Base-by-base conservation (phyloP, 1,140 invertebrate species). In the Zaprionus ghesquierei region DNA sequence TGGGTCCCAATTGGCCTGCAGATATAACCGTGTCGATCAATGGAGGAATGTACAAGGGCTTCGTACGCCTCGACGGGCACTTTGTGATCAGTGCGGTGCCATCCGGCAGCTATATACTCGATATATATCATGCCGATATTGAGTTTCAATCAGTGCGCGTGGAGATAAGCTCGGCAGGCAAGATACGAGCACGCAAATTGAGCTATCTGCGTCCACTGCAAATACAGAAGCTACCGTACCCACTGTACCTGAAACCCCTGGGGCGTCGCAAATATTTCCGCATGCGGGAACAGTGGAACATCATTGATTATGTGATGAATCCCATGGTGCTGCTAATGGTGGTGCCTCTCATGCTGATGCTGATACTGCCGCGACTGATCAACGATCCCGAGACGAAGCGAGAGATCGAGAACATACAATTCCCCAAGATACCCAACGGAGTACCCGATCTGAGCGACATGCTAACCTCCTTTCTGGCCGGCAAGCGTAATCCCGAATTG, bases 241-340 rank as follows among this genome's bases (percentile, higher is more conserved):
- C 98, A 8, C 93, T 99, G 54, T 95, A 95, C 90, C 95, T 99
- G 92, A 96, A 96, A 79, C 94, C 97, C 2, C 69, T 96, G 15
- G 94, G 94, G 2, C 95, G 94, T 68, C 96, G 95, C 70, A 95
- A 95, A 75, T 99, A 98, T 93, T 99, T 99, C 91, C 96, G 98
- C 93, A 92, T 95, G 12, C 93, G 98, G 49, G 98, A 99, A 90
- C 97, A 98, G 82, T 98, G 98, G 98, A 75, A 69, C 33, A 93
- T 97, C 3, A 97, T 97, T 5, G 98, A 99, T 92, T 96, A 99
- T 78, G 89, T 99, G 0, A 96, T 99, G 81, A 98, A 97, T 93
- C 98, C 98, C 29, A 98, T 99, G 98, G 96, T 99, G 0, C 93
- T 99, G 50, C 98, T 99, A 95, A 99, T 99, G 98, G 95, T 99